These are phyloP conservation scores for Jaculus jaculus DNA, from an alignment of 2,113 vertebrate species.

Conservation along the genomic window DNA sequence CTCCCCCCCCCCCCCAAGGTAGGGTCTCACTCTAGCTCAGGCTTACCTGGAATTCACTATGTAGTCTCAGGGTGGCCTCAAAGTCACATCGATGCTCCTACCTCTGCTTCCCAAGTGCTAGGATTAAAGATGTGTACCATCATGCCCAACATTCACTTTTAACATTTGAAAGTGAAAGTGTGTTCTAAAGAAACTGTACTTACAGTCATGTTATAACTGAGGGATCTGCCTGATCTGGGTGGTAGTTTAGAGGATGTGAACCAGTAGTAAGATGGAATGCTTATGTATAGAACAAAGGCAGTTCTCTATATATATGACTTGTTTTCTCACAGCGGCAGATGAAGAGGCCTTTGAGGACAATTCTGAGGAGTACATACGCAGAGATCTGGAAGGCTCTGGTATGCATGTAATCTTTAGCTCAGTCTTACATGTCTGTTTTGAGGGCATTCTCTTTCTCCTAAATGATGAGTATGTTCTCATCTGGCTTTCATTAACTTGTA, in stretches of 20 bases:
- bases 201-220: neutral
- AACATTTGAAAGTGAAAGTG: neutral
- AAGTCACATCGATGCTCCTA: no score
- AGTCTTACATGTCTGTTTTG: neutral
- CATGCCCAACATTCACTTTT: neutral
- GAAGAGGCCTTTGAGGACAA: constrained; percentile 99
- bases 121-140: no score
- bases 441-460: neutral
- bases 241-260: neutral
- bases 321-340: constrained; percentile 90
- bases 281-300: neutral
- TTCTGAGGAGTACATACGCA: constrained; percentile 98
- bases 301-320: no score
- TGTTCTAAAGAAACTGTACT: neutral
- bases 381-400: constrained; percentile 99
- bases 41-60: no score
- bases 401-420: neutral
- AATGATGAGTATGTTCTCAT: neutral
- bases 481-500: neutral
- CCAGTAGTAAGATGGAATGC: neutral
- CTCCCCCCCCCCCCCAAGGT: no score
- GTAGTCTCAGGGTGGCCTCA: no score
- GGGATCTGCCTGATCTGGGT: neutral
- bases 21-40: no score
- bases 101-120: no score